Evolutionary conservation across 2,888 invertebrate species (phyloP).

Genomic region (Noctua pronuba): DNA sequence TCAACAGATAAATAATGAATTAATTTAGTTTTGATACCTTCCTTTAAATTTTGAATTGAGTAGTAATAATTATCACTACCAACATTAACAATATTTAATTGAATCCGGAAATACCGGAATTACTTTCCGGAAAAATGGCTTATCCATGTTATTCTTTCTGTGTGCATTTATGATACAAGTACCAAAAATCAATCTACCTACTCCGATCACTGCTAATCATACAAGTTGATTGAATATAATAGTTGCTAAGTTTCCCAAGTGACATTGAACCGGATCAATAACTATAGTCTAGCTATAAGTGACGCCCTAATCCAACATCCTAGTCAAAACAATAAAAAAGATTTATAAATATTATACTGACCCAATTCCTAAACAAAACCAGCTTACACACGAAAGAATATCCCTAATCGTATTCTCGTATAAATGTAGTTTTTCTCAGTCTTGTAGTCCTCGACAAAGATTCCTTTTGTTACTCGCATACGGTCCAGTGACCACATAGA

Average conservation of each 20-base stretch:
- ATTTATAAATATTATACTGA: conserved; percentile 29
- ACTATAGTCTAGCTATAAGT: neutral
- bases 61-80: no score
- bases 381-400: conserved; percentile 35
- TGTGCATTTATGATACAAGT: no score
- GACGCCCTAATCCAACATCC: neutral
- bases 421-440: conserved; percentile 53
- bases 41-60: no score
- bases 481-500: conserved; percentile 56
- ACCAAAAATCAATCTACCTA: no score
- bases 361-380: conserved; percentile 41
- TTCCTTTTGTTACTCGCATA: conserved; percentile 56
- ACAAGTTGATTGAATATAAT: neutral
- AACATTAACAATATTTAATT: no score
- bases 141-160: no score
- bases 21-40: no score
- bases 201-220: no score
- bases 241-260: neutral
- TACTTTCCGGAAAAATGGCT: no score
- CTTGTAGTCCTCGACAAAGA: conserved; percentile 53
- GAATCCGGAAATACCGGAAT: no score
- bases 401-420: conserved; percentile 43
- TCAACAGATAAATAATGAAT: no score
- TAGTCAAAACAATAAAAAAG: conserved; percentile 19
- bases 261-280: neutral